These are phyloP conservation scores for Thecocarcelia acutangulata DNA, from an alignment of 2,888 invertebrate genomes.

Conservation along the genomic window DNA sequence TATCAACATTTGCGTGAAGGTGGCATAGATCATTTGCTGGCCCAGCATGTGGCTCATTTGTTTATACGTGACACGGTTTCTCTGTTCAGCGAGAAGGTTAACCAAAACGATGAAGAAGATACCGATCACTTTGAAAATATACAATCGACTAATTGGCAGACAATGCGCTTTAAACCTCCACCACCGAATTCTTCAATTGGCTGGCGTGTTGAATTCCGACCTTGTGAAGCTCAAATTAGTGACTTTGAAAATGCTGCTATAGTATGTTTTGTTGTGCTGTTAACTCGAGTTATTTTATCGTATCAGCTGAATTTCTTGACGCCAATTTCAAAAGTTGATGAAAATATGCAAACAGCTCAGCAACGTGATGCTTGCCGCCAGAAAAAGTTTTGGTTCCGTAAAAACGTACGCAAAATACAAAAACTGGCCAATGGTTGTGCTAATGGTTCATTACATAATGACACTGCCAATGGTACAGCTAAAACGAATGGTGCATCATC, in stretches of 20 bases:
- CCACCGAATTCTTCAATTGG: conserved; percentile 97
- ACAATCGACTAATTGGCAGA: conserved; percentile 99
- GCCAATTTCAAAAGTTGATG: conserved; percentile 98
- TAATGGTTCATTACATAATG: conserved; percentile 39
- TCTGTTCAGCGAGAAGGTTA: conserved; percentile 95
- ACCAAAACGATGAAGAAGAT: conserved; percentile 95
- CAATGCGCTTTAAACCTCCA: conserved; percentile 99
- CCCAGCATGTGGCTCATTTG: conserved; percentile 97
- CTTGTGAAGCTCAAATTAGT: conserved; percentile 98
- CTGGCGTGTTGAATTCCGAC: conserved; percentile 99
- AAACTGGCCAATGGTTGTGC: conserved; percentile 58
- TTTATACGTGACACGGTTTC: conserved; percentile 98
- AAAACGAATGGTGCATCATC: conserved; percentile 15
- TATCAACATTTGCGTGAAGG: conserved; percentile 91
- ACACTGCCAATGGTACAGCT: conserved; percentile 54
- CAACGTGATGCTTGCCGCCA: conserved; percentile 91
- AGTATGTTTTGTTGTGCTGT: conserved; percentile 97
- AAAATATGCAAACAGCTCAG: conserved; percentile 98
- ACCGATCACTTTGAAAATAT: conserved; percentile 99
- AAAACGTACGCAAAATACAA: conserved; percentile 84
- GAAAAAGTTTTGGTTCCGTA: conserved; percentile 96
- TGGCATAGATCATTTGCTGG: conserved; percentile 95
- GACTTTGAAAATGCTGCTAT: conserved; percentile 99
- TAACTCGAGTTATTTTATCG: conserved; percentile 97
- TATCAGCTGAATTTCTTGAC: conserved; percentile 97